Evolutionary conservation across 92 coral and sea anemone species (phyloP), one percentile per base, ranked within the genome.

Genomic region (Pocillopora meandrina): DNA sequence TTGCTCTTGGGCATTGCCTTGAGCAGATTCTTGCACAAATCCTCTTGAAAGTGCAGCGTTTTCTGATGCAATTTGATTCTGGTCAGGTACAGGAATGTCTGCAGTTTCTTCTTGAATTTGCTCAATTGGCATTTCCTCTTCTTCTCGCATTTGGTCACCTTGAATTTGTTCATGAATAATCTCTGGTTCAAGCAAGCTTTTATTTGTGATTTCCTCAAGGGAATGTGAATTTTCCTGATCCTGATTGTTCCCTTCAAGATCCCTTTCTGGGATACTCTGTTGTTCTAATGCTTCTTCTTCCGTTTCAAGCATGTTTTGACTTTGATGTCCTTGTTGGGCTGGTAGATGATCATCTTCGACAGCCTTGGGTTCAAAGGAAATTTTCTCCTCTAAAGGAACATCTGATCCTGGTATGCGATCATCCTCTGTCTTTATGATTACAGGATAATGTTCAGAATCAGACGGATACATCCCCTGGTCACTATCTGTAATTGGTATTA

Each of bases 11-110:
- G 52, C 26, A 1, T 79, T 76, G 21, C 0, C 73, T 9, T 20
- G 64, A 5, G 36, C 12, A 67, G 85, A 58, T 56, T 68, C 84
- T 71, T 78, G 78, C 17, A 18, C 71, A 73, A 80, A 81, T 31
- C 85, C 72, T 59, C 84, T 66, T 12, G 88, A 56, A 64, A 59
- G 78, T 69, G 79, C 84, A 36, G 58, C 78, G 56, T 56, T 42
- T 36, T 85, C 85, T 10, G 77, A 12, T 59, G 68, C 21, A 36
- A 71, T 18, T 71, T 18, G 31, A 70, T 81, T 20, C 70, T n/a
- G 77, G 60, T 23, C 64, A 61, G 52, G 34, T 5, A 66, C 20
- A 69, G 79, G 85, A 61, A 49, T 56, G 11, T 71, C 77, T 56
- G 80, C 12, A 34, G 56, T 47, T 49, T 71, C 89, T 67, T 26